A percentile compares a stretch with the other conserved stretches of the same genome.
Conservation (phyloP, 2,888 invertebrate species). For the Drosophila dives region DNA sequence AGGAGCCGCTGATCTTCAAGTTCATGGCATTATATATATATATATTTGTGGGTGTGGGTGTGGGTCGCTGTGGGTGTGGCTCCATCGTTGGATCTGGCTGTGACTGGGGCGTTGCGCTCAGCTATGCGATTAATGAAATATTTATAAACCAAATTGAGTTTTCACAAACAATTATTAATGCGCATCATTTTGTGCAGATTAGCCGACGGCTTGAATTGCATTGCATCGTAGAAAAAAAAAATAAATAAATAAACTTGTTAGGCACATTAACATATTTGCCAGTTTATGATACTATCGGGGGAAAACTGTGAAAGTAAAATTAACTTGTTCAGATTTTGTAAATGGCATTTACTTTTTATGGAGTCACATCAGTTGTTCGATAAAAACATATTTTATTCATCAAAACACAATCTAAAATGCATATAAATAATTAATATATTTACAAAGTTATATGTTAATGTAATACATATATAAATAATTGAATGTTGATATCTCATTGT, state of each 20-base stretch:
- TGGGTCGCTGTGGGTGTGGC: conserved; percentile 45
- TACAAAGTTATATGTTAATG: not conserved
- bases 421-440: not conserved
- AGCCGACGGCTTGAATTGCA: conserved; percentile 60
- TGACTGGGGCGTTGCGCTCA: conserved; percentile 29
- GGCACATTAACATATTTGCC: conserved; percentile 30
- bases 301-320: conserved; percentile 32
- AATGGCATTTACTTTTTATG: not conserved
- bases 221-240: not conserved
- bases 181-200: conserved; percentile 43
- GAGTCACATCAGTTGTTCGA: not conserved
- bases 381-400: not conserved
- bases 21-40: conserved; percentile 57
- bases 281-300: not conserved
- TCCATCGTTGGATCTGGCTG: conserved; percentile 27
- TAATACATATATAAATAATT: conserved; percentile 1
- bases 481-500: not conserved
- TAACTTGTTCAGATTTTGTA: conserved; percentile 20
- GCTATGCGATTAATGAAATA: conserved; percentile 71
- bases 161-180: conserved; percentile 69
- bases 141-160: conserved; percentile 77
- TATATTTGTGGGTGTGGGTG: conserved; percentile 36
- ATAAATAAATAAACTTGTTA: conserved; percentile 24
- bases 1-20: conserved; percentile 59
- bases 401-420: not conserved